These are phyloP conservation scores for Anguilla pacifica DNA, from an alignment of 2,797 vertebrate species.

Conservation along the genomic window DNA sequence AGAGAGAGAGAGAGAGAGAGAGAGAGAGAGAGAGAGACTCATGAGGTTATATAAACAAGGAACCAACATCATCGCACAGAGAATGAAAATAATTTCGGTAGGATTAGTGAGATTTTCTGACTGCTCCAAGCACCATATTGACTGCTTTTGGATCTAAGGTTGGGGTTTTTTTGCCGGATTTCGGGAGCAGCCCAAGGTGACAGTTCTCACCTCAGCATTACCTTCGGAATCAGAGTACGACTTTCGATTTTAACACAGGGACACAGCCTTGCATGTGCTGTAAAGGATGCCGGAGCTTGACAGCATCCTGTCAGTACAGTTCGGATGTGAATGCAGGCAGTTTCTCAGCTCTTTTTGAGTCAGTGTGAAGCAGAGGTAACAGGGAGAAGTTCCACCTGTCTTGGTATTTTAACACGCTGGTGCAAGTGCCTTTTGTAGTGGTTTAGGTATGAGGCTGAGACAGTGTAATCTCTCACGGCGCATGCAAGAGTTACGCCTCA, in stretches of 20 bases:
- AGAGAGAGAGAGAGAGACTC: neutral
- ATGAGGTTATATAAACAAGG: neutral
- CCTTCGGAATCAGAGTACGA: neutral
- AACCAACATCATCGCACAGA: neutral
- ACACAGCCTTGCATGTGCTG: neutral
- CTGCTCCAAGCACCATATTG: neutral
- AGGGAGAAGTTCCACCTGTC: neutral
- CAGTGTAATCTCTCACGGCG: neutral
- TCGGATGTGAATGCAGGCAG: neutral
- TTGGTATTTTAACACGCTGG: neutral
- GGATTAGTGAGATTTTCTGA: neutral
- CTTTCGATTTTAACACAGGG: neutral
- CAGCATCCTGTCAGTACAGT: neutral
- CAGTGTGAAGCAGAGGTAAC: neutral
- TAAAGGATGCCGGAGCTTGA: neutral
- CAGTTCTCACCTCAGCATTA: neutral
- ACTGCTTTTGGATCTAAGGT: neutral
- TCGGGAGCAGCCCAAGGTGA: neutral
- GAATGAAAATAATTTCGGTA: neutral
- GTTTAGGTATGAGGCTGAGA: neutral
- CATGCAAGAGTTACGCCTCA: slow-evolving; percentile 4
- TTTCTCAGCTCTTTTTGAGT: neutral
- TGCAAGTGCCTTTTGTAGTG: neutral
- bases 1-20: neutral
- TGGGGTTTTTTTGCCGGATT: neutral